Evolutionary conservation across 2,888 invertebrate genomes (phyloP).

Genomic region (Pammene aurita): DNA sequence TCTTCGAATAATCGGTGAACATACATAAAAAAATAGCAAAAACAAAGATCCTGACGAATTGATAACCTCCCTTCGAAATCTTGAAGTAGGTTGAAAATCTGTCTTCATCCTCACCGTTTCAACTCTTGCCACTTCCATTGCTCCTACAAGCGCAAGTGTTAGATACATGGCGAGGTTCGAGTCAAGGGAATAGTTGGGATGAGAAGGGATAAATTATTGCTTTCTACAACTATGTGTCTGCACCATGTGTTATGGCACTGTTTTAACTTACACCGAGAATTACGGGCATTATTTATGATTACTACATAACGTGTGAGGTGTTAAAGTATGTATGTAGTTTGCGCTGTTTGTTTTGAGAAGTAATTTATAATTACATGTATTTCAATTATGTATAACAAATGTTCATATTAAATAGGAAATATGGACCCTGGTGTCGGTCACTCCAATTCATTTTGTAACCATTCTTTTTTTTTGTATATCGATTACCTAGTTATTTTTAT

Average conservation of each 20-base stretch:
- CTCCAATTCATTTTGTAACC: too few species aligned
- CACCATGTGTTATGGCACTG: conserved; percentile 77
- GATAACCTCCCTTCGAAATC: too few species aligned
- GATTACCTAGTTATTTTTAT: too few species aligned
- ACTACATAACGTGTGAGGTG: conserved; percentile 14
- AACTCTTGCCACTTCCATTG: conserved; percentile 53
- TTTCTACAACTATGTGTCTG: conserved; percentile 80
- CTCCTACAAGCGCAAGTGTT: conserved; percentile 50
- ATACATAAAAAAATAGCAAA: too few species aligned
- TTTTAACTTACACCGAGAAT: conserved; percentile 70
- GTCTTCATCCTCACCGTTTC: not conserved
- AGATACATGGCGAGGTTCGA: conserved; percentile 73
- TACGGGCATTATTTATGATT: conserved; percentile 45
- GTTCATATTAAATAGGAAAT: not conserved
- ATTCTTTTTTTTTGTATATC: too few species aligned
- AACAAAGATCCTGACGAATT: too few species aligned
- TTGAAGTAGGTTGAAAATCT: too few species aligned
- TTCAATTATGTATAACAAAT: not conserved
- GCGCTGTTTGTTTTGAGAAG: not conserved
- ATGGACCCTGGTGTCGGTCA: not conserved
- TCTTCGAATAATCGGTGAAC: too few species aligned
- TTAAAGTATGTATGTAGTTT: conserved; percentile 2
- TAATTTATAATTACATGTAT: not conserved
- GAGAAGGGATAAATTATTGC: conserved; percentile 80
- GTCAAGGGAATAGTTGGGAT: conserved; percentile 81